These are phyloP conservation scores for Leiothrix lutea DNA, from an alignment of 2,113 vertebrate genomes.

Conservation along the genomic window DNA sequence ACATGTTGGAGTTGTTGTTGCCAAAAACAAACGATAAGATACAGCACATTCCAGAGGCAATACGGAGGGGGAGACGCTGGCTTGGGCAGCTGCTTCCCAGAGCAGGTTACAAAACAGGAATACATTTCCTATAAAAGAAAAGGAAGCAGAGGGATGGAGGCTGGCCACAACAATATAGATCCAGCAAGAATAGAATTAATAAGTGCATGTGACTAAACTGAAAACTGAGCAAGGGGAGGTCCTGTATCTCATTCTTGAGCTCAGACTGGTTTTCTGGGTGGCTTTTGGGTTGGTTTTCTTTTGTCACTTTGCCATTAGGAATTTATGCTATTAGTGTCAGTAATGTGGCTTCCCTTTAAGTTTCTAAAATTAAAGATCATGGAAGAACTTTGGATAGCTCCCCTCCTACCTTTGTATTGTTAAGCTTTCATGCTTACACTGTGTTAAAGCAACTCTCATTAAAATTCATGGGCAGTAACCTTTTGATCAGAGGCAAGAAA, in stretches of 20 bases:
- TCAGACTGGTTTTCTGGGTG: background rate
- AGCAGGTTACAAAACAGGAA: background rate
- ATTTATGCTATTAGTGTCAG: background rate
- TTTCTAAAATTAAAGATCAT: background rate
- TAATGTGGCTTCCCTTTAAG: background rate
- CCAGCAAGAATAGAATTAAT: background rate
- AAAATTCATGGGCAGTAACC: background rate
- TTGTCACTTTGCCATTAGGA: background rate
- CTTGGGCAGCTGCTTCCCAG: background rate
- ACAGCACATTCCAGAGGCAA: background rate
- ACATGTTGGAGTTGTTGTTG: background rate
- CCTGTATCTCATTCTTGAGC: background rate
- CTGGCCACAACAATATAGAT: background rate
- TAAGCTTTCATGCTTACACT: background rate
- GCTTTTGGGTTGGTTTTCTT: background rate
- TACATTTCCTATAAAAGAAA: background rate
- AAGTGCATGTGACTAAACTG: background rate
- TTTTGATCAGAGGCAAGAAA: background rate
- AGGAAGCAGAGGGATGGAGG: background rate
- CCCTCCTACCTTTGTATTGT: background rate
- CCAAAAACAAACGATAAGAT: conserved; percentile 3
- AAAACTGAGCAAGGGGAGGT: background rate
- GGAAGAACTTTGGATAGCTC: background rate
- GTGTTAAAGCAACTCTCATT: background rate
- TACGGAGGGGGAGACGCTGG: accelerated